Conservation (phyloP, 2,888 invertebrate genomes). For the Polyommatus icarus region DNA sequence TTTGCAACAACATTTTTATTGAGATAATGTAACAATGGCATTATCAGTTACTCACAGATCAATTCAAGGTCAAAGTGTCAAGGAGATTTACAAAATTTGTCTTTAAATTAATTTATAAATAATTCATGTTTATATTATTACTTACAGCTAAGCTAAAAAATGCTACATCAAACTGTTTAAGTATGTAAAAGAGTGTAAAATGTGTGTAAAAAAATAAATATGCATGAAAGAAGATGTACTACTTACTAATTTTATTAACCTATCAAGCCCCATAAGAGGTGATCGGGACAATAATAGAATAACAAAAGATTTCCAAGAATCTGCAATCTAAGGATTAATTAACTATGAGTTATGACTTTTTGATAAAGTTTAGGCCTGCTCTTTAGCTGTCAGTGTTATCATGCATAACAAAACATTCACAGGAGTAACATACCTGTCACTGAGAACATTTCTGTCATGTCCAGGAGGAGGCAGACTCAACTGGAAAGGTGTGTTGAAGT, state of each 20-base stretch:
- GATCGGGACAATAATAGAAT: no score
- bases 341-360: no score
- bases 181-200: no score
- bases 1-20: not conserved
- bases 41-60: not conserved
- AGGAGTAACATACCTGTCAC: constrained; percentile 84
- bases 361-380: no score
- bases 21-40: not conserved
- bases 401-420: not conserved
- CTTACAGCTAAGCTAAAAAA: not conserved
- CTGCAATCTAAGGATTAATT: no score
- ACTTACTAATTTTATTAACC: no score
- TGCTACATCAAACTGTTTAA: not conserved
- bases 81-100: not conserved
- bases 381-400: no score
- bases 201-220: no score
- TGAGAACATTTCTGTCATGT: constrained; percentile 91
- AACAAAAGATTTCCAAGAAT: no score
- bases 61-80: not conserved
- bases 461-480: constrained; percentile 96
- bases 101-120: not conserved
- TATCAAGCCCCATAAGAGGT: no score
- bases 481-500: constrained; percentile 99
- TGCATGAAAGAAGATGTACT: no score
- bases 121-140: not conserved